phyloP scores from a whole-genome alignment of 2,797 vertebrate species.

The Natrix natrix region DNA sequence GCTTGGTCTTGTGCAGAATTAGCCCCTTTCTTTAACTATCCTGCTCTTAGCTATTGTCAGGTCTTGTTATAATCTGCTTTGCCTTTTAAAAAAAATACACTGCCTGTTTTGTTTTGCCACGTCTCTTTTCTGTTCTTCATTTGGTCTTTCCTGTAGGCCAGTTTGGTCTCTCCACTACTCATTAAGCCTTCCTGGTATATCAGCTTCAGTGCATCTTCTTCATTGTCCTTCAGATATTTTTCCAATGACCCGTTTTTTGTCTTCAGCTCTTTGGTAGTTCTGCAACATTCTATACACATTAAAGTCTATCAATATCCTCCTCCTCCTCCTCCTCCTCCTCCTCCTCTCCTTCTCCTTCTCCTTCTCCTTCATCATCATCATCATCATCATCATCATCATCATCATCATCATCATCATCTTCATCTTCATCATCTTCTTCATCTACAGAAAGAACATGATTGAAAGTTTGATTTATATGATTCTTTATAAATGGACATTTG shows the following conservation, averaged over 20 bases:
- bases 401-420: no score
- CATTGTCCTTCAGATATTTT: background rate
- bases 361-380: no score
- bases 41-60: background rate
- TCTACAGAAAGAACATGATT: background rate
- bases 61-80: background rate
- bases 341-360: no score
- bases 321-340: no score
- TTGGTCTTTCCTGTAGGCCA: background rate
- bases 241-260: background rate
- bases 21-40: background rate
- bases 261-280: background rate
- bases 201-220: background rate
- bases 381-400: background rate
- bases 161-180: background rate
- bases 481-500: background rate
- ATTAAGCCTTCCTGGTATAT: background rate
- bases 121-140: background rate
- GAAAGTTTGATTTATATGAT: background rate
- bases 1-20: background rate
- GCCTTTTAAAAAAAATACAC: background rate
- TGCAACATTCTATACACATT: background rate
- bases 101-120: background rate
- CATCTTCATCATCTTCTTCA: background rate
- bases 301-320: background rate